Evolutionary conservation across 2,113 vertebrate genomes (phyloP).

Genomic region (Chaetura pelagica): DNA sequence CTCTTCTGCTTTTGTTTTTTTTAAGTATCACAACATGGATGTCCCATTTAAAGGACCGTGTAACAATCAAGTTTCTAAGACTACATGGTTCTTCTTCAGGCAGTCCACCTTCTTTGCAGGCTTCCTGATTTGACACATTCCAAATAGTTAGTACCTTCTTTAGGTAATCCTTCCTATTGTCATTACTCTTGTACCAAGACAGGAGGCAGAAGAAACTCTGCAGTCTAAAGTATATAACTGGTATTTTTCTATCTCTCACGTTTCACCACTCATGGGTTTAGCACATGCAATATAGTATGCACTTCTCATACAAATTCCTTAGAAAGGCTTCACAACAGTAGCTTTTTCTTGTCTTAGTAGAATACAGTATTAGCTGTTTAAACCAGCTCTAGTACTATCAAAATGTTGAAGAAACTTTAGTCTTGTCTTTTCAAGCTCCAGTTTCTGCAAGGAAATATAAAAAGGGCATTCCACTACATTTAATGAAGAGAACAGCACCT

Average conservation of each 20-base stretch:
- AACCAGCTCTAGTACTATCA: neutral
- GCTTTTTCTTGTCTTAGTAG: too few species aligned
- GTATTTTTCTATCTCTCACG: too few species aligned
- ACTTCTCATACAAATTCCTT: too few species aligned
- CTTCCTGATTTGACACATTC: neutral
- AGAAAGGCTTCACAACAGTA: too few species aligned
- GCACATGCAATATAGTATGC: too few species aligned
- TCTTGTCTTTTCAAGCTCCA: too few species aligned
- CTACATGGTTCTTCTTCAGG: fast-evolving
- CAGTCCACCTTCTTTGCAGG: fast-evolving
- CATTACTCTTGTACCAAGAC: neutral
- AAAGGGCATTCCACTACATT: too few species aligned
- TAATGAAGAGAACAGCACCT: too few species aligned
- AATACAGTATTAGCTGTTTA: neutral
- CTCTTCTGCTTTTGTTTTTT: neutral
- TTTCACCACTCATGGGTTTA: too few species aligned
- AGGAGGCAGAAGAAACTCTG: neutral
- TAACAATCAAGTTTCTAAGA: neutral
- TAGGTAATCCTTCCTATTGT: neutral
- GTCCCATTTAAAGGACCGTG: neutral
- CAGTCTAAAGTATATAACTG: neutral
- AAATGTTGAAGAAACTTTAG: too few species aligned
- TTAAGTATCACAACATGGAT: neutral
- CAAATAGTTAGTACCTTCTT: neutral
- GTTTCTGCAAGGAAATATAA: too few species aligned